Evolutionary conservation across 2,113 vertebrate genomes (phyloP).

Genomic region (Cyprinodon tularosa): DNA sequence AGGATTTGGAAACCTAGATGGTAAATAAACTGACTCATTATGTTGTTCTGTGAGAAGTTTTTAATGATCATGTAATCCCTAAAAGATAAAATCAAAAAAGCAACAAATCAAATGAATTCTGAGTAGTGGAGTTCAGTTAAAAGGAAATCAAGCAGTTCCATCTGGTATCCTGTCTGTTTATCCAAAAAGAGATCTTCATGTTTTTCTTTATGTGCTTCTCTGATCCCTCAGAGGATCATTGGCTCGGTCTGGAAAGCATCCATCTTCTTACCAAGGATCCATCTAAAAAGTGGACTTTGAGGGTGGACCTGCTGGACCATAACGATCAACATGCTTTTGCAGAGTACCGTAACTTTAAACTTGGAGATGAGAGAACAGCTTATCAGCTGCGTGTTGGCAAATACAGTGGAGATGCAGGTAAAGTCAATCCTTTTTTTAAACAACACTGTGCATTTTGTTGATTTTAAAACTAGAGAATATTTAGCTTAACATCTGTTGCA

Average conservation of each 20-base stretch:
- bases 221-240: constrained; percentile 70
- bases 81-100: too few relatives aligned
- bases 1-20: constrained; percentile 61
- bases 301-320: constrained; percentile 75
- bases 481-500: too few relatives aligned
- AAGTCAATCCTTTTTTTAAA: neutral
- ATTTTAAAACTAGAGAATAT: too few relatives aligned
- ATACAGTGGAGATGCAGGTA: constrained; percentile 72
- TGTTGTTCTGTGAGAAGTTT: neutral
- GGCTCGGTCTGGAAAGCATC: constrained; percentile 72
- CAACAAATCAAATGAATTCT: too few relatives aligned
- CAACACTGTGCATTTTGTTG: too few relatives aligned
- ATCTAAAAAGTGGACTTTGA: constrained; percentile 42
- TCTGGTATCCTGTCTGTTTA: too few relatives aligned
- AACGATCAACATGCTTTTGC: constrained; percentile 53
- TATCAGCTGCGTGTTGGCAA: constrained; percentile 64
- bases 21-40: constrained; percentile 33
- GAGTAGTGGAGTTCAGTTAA: too few relatives aligned
- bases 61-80: too few relatives aligned
- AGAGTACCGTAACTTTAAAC: constrained; percentile 63
- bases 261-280: constrained; percentile 47
- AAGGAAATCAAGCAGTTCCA: too few relatives aligned
- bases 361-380: constrained; percentile 40
- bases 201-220: too few relatives aligned
- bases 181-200: too few relatives aligned